Conservation (phyloP, 92 coral and sea anemone species). For the Chrysogorgia sp. region DNA sequence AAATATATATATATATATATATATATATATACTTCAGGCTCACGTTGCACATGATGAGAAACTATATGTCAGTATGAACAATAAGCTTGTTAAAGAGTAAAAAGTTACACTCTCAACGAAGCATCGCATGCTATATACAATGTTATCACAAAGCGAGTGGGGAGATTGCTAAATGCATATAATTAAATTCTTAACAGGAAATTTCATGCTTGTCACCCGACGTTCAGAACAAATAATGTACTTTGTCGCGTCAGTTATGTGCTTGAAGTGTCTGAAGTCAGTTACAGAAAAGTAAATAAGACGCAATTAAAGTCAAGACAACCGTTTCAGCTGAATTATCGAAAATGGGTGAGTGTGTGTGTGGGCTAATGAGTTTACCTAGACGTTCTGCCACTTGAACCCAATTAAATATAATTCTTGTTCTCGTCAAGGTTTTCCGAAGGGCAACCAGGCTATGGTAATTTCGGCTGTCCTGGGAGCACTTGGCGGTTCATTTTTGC, state of each 20-base stretch:
- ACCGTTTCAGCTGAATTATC: not conserved
- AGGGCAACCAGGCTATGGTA: conserved; percentile 14
- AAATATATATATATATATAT: too few relatives aligned
- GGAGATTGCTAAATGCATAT: not conserved
- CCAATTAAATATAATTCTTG: too few relatives aligned
- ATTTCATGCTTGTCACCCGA: too few relatives aligned
- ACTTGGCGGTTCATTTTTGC: not conserved
- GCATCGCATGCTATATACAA: not conserved
- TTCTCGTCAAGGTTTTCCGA: conserved; percentile 8
- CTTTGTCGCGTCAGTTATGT: too few relatives aligned
- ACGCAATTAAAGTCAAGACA: not conserved
- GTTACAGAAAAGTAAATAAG: not conserved
- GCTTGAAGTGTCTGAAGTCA: too few relatives aligned
- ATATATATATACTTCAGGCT: too few relatives aligned
- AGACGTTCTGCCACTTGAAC: too few relatives aligned
- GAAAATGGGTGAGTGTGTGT: conserved; percentile 5
- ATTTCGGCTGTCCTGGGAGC: conserved; percentile 14
- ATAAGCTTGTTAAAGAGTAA: too few relatives aligned
- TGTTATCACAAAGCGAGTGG: not conserved
- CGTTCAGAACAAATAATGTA: too few relatives aligned
- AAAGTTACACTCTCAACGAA: not conserved
- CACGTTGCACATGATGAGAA: too few relatives aligned
- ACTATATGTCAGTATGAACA: too few relatives aligned
- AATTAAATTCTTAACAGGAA: not conserved
- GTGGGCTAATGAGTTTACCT: too few relatives aligned